Conservation (phyloP, 1,140 invertebrate species). For the Callitettix versicolor region DNA sequence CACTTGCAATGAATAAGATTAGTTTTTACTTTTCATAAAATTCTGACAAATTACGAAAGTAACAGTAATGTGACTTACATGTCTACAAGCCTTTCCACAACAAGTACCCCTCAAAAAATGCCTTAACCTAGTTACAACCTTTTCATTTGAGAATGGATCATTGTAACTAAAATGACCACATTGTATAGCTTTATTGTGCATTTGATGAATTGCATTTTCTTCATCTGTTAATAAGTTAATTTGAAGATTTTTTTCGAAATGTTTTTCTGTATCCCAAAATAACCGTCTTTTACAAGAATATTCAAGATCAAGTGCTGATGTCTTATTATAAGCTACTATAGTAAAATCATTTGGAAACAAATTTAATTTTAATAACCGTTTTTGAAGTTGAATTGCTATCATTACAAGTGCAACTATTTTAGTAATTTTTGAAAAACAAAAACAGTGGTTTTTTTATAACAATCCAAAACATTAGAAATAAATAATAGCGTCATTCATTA, state of each 20-base stretch:
- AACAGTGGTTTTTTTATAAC: no score
- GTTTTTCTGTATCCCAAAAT: slow-evolving; percentile 22
- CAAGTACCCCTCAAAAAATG: slow-evolving; percentile 28
- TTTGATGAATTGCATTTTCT: slow-evolving; percentile 23
- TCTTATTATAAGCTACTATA: no score
- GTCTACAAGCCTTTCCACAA: slow-evolving; percentile 29
- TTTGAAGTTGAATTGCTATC: no score
- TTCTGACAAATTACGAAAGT: no score
- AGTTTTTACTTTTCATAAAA: no score
- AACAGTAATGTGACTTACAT: slow-evolving; percentile 24
- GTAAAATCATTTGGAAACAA: no score
- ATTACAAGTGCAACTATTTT: no score
- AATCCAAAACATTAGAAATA: no score
- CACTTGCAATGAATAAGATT: no score
- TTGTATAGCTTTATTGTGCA: slow-evolving; percentile 24
- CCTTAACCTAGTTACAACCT: slow-evolving; percentile 25
- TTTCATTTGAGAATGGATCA: slow-evolving; percentile 24
- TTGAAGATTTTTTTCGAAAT: slow-evolving; percentile 18
- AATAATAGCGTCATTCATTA: no score
- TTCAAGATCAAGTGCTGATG: not conserved
- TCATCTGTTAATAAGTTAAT: slow-evolving; percentile 13
- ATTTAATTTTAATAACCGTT: no score
- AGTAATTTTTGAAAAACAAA: no score
- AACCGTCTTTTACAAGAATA: slow-evolving; percentile 15
- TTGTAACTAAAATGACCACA: slow-evolving; percentile 29